A percentile compares a stretch with the other conserved stretches of the same genome.
phyloP scores from a whole-genome alignment of 2,113 vertebrate species.

The Psilopsiagon aurifrons region DNA sequence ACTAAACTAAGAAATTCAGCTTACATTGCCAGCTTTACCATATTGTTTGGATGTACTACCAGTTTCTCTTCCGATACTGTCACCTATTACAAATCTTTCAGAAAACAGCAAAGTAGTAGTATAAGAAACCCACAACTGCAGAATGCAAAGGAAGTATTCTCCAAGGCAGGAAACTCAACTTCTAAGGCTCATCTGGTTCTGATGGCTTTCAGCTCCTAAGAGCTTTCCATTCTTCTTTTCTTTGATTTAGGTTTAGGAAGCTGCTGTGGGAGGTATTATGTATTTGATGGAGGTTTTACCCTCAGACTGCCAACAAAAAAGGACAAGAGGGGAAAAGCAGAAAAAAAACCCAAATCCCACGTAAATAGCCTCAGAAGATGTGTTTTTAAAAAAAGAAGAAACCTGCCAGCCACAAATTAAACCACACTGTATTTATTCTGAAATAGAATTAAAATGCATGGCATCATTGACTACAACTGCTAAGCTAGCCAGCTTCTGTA shows the following conservation, averaged over 20 bases:
- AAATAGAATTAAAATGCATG: conserved; percentile 34
- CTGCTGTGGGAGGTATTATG: neutral
- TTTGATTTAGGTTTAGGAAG: neutral
- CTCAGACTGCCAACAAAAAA: conserved; percentile 11
- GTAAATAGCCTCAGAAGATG: conserved; percentile 25
- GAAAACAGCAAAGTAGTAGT: neutral
- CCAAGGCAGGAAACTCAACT: neutral
- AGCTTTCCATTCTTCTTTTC: neutral
- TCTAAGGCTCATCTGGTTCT: neutral
- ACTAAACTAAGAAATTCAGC: neutral
- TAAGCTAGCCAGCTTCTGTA: neutral
- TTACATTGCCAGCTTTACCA: neutral
- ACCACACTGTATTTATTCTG: conserved; percentile 6
- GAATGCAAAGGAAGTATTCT: neutral
- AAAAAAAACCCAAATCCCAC: neutral
- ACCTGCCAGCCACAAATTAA: conserved; percentile 25
- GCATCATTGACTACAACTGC: conserved; percentile 25
- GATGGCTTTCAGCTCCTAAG: neutral
- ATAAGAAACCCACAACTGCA: neutral
- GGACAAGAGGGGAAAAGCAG: neutral
- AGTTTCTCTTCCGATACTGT: neutral
- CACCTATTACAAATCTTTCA: neutral
- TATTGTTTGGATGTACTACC: neutral
- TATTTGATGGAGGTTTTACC: neutral
- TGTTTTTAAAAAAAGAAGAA: conserved; percentile 4